A percentile compares a stretch with the other conserved stretches of the same genome.
Evolutionary conservation across 2,888 invertebrate genomes (phyloP).

Genomic region (Heliconius erato): DNA sequence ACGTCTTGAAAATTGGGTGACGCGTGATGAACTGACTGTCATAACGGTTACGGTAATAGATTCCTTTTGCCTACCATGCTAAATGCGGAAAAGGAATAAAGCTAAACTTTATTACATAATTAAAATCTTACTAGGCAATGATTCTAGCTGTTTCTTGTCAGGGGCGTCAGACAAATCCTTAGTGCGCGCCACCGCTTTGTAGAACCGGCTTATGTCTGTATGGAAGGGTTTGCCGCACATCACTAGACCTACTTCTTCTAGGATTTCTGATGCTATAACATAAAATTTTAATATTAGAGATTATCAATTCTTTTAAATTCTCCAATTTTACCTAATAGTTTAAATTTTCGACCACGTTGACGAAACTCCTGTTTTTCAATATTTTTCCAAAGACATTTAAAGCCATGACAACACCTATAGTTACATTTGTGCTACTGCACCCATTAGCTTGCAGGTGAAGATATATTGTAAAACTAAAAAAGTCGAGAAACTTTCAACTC

Average conservation of each 20-base stretch:
- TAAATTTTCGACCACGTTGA: not conserved
- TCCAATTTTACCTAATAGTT: not conserved
- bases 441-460: too few relatives aligned
- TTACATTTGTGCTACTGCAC: too few relatives aligned
- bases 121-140: constrained; percentile 79
- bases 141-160: constrained; percentile 78
- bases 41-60: too few relatives aligned
- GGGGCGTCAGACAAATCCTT: constrained; percentile 73
- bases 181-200: constrained; percentile 74
- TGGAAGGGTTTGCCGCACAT: constrained; percentile 87
- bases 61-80: too few relatives aligned
- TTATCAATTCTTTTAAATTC: not conserved
- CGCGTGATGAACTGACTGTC: too few relatives aligned
- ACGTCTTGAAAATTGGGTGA: too few relatives aligned
- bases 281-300: not conserved
- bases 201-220: constrained; percentile 71
- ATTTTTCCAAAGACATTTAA: too few relatives aligned
- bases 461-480: too few relatives aligned
- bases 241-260: constrained; percentile 85
- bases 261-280: constrained; percentile 74
- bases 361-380: too few relatives aligned
- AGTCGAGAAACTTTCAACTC: too few relatives aligned
- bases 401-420: too few relatives aligned
- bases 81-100: too few relatives aligned
- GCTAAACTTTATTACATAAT: not conserved